Evolutionary conservation across 2,888 invertebrate species (phyloP).

Genomic region (Pherbina coryleti): DNA sequence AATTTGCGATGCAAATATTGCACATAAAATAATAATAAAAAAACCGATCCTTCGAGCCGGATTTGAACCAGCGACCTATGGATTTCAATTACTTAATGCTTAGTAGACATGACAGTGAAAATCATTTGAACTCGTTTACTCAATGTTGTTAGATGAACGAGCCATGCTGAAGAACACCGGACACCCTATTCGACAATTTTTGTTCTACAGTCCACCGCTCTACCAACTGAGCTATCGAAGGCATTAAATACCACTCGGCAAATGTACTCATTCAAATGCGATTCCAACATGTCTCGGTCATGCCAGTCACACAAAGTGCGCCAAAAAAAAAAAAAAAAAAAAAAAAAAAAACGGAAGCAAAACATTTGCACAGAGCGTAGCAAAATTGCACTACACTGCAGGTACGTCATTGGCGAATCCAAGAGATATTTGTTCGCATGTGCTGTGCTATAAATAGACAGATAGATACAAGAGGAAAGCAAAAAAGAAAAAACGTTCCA

Average conservation of each 20-base stretch:
- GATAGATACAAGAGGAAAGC: too few species aligned
- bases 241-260: slow-evolving; percentile 2
- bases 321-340: background rate
- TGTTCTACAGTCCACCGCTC: slow-evolving; percentile 55
- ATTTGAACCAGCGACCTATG: slow-evolving; percentile 79
- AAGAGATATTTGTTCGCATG: too few species aligned
- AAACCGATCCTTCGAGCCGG: slow-evolving; percentile 71
- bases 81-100: slow-evolving; percentile 63
- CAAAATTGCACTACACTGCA: background rate
- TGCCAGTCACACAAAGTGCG: background rate
- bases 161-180: background rate
- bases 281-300: background rate
- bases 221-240: slow-evolving; percentile 58
- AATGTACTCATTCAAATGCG: background rate
- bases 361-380: background rate
- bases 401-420: background rate
- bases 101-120: slow-evolving; percentile 9
- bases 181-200: slow-evolving; percentile 4
- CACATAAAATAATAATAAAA: background rate
- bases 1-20: background rate
- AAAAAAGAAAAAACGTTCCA: too few species aligned
- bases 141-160: background rate
- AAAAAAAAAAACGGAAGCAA: background rate
- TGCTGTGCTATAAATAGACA: too few species aligned
- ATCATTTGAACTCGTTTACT: background rate